Percentiles rank a stretch among this genome's conserved stretches.
Conservation (phyloP, 2,888 invertebrate genomes). For the Bembecia ichneumoniformis region DNA sequence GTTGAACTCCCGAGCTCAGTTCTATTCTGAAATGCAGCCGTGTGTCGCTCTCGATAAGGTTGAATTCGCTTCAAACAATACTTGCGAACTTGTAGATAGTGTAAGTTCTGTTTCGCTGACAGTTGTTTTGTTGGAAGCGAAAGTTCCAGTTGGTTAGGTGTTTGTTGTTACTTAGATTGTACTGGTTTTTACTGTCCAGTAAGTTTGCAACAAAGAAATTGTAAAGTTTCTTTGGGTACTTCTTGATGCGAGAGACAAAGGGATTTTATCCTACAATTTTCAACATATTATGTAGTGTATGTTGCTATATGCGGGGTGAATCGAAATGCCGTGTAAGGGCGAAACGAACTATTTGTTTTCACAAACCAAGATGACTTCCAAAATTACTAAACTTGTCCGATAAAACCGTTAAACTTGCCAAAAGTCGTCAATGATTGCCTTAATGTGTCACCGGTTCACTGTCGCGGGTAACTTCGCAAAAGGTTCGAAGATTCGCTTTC, state of each 20-base stretch:
- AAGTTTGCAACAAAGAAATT: background rate
- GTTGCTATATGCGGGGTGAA: no score
- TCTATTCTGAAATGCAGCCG: conserved; percentile 3
- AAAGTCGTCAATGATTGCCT: no score
- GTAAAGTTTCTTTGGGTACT: background rate
- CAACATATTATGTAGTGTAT: no score
- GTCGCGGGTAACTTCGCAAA: no score
- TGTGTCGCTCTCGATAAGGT: conserved; percentile 9
- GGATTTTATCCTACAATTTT: no score
- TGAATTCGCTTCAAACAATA: conserved; percentile 9
- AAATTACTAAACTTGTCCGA: no score
- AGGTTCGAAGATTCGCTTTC: no score
- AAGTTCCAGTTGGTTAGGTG: conserved; percentile 26
- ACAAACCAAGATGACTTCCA: no score
- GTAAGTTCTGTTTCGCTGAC: conserved; percentile 22
- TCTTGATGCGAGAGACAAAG: background rate
- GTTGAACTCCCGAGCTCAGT: conserved; percentile 17
- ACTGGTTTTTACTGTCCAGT: background rate
- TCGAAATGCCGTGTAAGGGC: no score
- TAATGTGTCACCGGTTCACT: no score
- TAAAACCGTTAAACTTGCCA: no score
- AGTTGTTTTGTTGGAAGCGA: conserved; percentile 29
- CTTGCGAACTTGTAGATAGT: conserved; percentile 5
- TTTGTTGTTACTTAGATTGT: conserved; percentile 29
- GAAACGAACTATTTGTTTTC: no score